Conservation (phyloP, 2,113 vertebrate genomes). For the Microcebus lehilahytsara region DNA sequence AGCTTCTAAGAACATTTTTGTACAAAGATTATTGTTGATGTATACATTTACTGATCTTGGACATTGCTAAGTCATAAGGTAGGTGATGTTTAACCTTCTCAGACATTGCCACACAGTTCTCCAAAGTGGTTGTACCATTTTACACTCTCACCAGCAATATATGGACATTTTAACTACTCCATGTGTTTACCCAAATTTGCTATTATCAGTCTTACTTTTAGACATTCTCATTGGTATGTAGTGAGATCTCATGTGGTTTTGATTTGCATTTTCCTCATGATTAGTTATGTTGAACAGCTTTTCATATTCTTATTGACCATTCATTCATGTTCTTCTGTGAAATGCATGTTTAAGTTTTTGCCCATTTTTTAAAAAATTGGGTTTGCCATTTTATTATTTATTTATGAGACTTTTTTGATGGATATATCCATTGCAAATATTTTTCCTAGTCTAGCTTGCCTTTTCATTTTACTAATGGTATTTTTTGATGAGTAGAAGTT, state of each 20-base stretch:
- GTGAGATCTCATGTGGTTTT: neutral
- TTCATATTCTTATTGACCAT: neutral
- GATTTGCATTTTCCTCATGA: neutral
- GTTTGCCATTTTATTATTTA: neutral
- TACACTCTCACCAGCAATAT: neutral
- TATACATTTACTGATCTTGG: neutral
- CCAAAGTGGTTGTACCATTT: neutral
- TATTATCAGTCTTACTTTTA: neutral
- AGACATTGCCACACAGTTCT: neutral
- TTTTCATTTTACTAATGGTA: slow-evolving; percentile 20
- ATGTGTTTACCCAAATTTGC: neutral
- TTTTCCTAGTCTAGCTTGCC: neutral
- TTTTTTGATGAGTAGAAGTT: neutral
- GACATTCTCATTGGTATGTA: neutral
- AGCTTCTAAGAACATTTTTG: neutral
- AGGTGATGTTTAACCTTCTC: neutral
- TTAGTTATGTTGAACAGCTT: neutral
- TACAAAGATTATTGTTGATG: neutral
- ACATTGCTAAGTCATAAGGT: neutral
- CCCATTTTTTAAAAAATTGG: neutral
- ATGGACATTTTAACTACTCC: neutral
- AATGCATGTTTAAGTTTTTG: neutral
- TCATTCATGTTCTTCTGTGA: neutral
- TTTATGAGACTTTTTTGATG: neutral
- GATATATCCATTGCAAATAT: neutral